Base-by-base conservation (phyloP, 2,113 vertebrate species). In the Nothoprocta perdicaria region DNA sequence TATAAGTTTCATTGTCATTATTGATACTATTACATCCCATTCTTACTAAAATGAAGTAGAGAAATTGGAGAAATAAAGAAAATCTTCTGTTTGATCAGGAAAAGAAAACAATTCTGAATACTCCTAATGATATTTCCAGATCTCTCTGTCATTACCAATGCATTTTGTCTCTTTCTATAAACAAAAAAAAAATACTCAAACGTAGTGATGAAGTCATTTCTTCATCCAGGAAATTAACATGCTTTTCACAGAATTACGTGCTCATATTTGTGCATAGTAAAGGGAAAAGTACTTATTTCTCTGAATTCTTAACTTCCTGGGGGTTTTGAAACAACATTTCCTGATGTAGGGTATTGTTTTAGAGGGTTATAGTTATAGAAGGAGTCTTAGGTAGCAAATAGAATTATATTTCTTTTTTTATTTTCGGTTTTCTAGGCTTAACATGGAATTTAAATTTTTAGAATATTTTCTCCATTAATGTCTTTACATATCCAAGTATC, bases 221-320 rank as follows among this genome's bases (percentile, higher is more conserved):
- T 90, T 80, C 74, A 84, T 82, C 35, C 79, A 93, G 84, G 80
- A 95, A 90, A 66, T 84, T 82, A 90, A 90, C 52, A 63, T 1
- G 12, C 3, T 86, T 95, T 76, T 81, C 66, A 92, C 71, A 95
- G 53, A 95, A 81, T 41, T 4, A 3, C 60, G 38, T 41, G 86
- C 93, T 84, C 74, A 66, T 88, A 52, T 53, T 24, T 50, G 41
- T 18, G 24, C 33, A 95, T 89, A 90, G 93, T 89, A 62, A 89
- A 77, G 35, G 89, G 81, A 94, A 94, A 89, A 63, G 69, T 50
- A 43, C 33, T 84, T 84, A 91, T 72, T 92, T 88, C 88, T 92
- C 84, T 95, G 90, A 91, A 89, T 80, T 93, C 86, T 92, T 88
- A 93, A 67, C 43, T 52, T 77, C 13, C 31, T 4, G 1, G 76